Evolutionary conservation across 2,113 vertebrate genomes (phyloP).

Genomic region (Archilochus colubris): DNA sequence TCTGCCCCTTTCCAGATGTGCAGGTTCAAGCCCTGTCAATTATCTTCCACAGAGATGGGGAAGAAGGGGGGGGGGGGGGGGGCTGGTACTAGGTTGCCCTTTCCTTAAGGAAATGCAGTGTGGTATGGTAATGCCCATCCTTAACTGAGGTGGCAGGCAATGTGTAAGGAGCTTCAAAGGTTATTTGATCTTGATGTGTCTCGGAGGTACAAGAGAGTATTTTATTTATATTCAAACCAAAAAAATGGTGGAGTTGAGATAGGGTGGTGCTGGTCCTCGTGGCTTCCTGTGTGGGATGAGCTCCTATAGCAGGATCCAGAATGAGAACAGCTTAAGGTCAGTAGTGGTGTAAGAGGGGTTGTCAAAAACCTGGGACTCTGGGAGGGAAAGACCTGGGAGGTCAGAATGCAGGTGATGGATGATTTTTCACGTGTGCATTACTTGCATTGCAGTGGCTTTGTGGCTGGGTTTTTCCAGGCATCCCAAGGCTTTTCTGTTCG

Average conservation of each 20-base stretch:
- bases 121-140: accelerated
- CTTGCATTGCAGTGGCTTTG: background rate
- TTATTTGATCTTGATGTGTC: background rate
- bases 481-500: background rate
- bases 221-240: background rate
- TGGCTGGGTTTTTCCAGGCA: background rate
- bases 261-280: background rate
- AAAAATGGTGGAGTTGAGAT: background rate
- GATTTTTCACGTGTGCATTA: background rate
- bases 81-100: background rate
- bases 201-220: background rate
- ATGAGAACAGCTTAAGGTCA: background rate
- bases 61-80: background rate
- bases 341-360: background rate
- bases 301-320: background rate
- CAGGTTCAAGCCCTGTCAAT: background rate
- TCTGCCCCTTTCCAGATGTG: background rate
- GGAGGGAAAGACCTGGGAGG: background rate
- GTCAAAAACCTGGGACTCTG: background rate
- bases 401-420: background rate
- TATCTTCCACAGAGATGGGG: background rate
- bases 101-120: background rate
- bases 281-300: background rate
- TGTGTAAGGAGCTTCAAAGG: background rate
- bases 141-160: background rate